These are phyloP conservation scores for Lamproptera curius DNA, from an alignment of 2,888 invertebrate species.

Conservation along the genomic window DNA sequence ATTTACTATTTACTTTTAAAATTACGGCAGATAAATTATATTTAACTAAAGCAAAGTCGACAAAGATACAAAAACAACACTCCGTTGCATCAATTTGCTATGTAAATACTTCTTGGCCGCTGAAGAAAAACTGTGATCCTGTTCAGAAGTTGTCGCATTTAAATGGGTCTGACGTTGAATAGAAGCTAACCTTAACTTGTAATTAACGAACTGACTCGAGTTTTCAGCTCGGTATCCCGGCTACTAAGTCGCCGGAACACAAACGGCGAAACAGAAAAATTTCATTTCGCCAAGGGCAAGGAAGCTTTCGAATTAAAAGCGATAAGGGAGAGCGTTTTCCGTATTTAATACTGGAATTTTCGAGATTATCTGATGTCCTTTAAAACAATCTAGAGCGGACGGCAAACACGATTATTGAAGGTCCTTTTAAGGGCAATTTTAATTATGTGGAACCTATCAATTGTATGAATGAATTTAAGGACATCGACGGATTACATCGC, in stretches of 20 bases:
- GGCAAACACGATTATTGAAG: no score
- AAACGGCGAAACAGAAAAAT: slow-evolving; percentile 13
- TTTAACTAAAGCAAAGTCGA: no score
- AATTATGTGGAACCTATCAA: no score
- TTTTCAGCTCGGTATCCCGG: slow-evolving; percentile 6
- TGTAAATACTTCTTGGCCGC: not conserved
- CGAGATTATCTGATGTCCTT: not conserved
- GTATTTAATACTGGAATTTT: slow-evolving; percentile 1
- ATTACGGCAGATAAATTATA: no score
- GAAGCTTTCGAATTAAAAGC: slow-evolving; percentile 20
- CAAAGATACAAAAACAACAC: no score
- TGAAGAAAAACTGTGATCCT: not conserved
- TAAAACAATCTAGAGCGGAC: no score
- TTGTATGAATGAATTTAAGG: no score
- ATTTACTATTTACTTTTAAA: no score
- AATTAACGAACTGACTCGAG: slow-evolving; percentile 10
- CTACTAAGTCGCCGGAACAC: slow-evolving; percentile 12
- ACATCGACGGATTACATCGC: no score
- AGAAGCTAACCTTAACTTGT: slow-evolving; percentile 11
- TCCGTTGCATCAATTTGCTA: no score
- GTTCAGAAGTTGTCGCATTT: not conserved
- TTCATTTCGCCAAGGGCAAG: slow-evolving; percentile 10
- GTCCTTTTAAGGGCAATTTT: no score
- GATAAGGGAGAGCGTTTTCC: not conserved
- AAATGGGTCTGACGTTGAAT: slow-evolving; percentile 6